These are phyloP conservation scores for Brachylomia viminalis DNA, from an alignment of 2,888 invertebrate species.

Conservation along the genomic window DNA sequence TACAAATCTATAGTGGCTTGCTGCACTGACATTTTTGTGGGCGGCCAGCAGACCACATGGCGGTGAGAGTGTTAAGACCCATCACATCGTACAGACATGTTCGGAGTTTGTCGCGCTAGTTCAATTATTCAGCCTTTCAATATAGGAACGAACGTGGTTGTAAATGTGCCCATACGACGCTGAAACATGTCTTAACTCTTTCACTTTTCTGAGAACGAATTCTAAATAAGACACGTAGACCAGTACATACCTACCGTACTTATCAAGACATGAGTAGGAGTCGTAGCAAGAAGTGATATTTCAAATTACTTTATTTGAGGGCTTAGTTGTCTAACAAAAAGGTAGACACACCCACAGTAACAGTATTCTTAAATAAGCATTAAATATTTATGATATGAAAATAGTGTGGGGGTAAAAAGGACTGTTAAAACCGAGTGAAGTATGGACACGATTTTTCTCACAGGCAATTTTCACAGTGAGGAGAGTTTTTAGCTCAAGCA, in stretches of 20 bases:
- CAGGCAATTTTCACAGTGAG: constrained; percentile 6
- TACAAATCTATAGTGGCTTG: too few relatives aligned
- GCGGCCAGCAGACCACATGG: too few relatives aligned
- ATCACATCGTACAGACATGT: background rate
- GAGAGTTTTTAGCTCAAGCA: background rate
- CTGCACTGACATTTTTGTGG: too few relatives aligned
- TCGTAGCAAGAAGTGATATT: constrained; percentile 15
- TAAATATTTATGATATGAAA: constrained; percentile 44
- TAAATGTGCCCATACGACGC: constrained; percentile 8
- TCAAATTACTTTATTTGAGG: constrained; percentile 15
- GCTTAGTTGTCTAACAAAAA: background rate
- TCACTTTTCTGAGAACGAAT: constrained; percentile 1
- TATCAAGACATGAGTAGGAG: background rate
- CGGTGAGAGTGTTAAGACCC: background rate
- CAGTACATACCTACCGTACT: background rate
- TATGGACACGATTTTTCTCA: background rate
- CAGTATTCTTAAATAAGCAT: constrained; percentile 11
- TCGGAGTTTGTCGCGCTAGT: background rate
- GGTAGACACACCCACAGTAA: background rate
- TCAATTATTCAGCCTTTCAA: constrained; percentile 19
- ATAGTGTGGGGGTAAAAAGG: constrained; percentile 31
- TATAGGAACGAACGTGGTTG: constrained; percentile 5
- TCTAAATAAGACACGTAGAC: constrained; percentile 13
- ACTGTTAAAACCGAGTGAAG: constrained; percentile 5
- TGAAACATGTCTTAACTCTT: constrained; percentile 17